phyloP scores from a whole-genome alignment of 2,113 vertebrate genomes.

The Telmatochromis brichardi region DNA sequence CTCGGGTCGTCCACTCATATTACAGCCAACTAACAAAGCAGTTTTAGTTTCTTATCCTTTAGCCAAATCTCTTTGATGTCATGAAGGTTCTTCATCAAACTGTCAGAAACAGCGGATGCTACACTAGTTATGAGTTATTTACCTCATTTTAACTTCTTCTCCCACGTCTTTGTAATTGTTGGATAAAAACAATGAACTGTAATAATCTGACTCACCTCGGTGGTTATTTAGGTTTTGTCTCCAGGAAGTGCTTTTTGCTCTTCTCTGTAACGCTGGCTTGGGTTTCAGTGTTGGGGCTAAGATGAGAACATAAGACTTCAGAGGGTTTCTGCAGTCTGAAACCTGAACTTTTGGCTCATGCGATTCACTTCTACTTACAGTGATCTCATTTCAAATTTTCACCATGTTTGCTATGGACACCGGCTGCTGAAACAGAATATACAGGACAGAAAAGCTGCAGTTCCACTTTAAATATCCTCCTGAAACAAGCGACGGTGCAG shows the following conservation, averaged over 20 bases:
- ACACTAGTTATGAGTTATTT: not conserved
- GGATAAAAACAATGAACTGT: not conserved
- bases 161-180: not conserved
- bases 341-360: not conserved
- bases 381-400: not conserved
- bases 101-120: not conserved
- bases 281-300: not conserved
- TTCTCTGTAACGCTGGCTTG: fast-evolving
- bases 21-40: not conserved
- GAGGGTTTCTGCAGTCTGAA: not conserved
- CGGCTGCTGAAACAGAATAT: not conserved
- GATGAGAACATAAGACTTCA: not conserved
- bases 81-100: not conserved
- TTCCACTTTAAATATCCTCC: not conserved
- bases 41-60: not conserved
- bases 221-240: fast-evolving
- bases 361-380: not conserved
- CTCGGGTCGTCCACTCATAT: not conserved
- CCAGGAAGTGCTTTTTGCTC: not conserved
- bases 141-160: not conserved
- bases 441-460: not conserved
- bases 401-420: not conserved
- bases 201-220: not conserved
- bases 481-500: not conserved
- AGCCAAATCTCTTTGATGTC: not conserved